Evolutionary conservation across 1,140 invertebrate species (phyloP), one percentile per base, ranked within the genome.

Genomic region (Drosophila lowei): DNA sequence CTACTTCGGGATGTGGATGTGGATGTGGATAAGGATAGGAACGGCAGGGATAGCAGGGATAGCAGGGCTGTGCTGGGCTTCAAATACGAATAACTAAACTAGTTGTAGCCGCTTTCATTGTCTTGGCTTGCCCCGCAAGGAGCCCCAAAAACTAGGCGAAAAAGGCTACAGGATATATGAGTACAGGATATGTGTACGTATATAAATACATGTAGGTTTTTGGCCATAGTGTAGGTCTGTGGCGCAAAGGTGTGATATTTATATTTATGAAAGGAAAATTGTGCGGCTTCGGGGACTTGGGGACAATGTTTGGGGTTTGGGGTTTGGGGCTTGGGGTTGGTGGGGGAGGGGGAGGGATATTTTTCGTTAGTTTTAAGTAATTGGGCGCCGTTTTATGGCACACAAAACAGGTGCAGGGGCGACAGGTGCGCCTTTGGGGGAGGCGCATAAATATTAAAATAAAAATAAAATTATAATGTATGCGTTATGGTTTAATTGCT

Each of bases 321-420:
- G 3, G 28, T 13, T 38, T 8, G 3, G 9, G 28, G 28, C 1
- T 0, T 18, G 1, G 28, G 28, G 28, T 7, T 5, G 34, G 11
- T 65, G 70, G 34, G 11, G 68, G 70, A 49, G 68, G 59, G 81
- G 68, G 74, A 67, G 18, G 18, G 18, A 18, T 18, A 74, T 68
- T 78, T 79, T 86, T 77, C 75, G 81, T 86, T 86, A 86, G 81
- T 86, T 86, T 81, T 86, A 88, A 86, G 83, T 86, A 86, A 86
- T 86, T 86, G 81, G 81, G 74, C 81, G 74, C 77, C 77, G 72
- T 86, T 86, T 86, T 85, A 85, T 71, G 61, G 66, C 74, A 68
- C 56, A 48, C 28, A 66, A 57, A 23, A 72, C 28, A 55, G 73
- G 30, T 16, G 54, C 23, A 11, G 13, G 44, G 13, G n/a, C 55